These are phyloP conservation scores for Notarius quadriscutis DNA, from an alignment of 2,113 vertebrate species.

Conservation along the genomic window DNA sequence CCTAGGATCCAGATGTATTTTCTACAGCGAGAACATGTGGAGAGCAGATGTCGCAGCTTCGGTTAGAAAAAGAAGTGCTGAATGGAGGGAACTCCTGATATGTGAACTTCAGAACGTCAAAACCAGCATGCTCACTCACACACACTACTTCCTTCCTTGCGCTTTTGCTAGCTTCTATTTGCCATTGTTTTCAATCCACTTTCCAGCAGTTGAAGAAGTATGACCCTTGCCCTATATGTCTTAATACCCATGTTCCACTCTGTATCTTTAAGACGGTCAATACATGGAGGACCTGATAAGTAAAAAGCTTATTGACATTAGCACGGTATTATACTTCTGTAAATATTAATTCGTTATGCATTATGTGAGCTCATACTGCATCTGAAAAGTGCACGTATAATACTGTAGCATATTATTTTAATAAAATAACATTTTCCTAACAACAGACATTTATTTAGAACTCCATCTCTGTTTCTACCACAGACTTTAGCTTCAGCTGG, in stretches of 20 bases:
- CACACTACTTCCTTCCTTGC: constrained; percentile 18
- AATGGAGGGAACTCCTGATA: neutral
- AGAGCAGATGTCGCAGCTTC: constrained; percentile 67
- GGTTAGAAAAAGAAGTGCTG: constrained; percentile 48
- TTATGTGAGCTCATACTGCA: neutral
- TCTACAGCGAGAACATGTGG: constrained; percentile 53
- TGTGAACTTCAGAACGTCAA: neutral
- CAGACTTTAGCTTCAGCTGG: neutral
- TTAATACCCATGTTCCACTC: neutral
- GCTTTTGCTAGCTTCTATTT: neutral
- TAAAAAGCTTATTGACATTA: neutral
- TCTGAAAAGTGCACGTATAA: neutral
- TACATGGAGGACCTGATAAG: neutral
- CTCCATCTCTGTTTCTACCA: neutral
- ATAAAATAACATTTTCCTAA: neutral
- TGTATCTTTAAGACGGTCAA: neutral
- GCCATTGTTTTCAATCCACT: constrained; percentile 13
- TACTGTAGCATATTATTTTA: too few species aligned
- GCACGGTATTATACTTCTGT: neutral
- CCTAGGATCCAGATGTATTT: constrained; percentile 12
- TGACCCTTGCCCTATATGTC: constrained; percentile 2
- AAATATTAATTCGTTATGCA: neutral
- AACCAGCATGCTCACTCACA: neutral
- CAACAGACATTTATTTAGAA: neutral
- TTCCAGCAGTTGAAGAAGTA: constrained; percentile 1